Base-by-base conservation (phyloP, 1,140 invertebrate genomes). In the Holotrichia oblita region DNA sequence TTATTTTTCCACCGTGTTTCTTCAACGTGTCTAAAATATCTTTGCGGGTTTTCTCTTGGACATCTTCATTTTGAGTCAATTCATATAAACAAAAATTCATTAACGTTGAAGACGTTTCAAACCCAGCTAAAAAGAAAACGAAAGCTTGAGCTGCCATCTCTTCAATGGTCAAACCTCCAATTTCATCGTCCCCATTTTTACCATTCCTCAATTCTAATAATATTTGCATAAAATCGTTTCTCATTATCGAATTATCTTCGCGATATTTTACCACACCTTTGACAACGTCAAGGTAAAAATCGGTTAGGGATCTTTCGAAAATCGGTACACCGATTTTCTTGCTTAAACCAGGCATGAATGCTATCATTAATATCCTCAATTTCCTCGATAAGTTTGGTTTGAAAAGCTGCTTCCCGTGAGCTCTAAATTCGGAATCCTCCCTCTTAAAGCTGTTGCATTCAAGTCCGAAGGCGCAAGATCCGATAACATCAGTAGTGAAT, bases 101-200 rank as follows among this genome's bases (percentile, higher is more conserved):
- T 0, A 86, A 85, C 7, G 78, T 79, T 2, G 78, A 89, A 0
- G 91, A 91, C 0, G 91, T 92, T 64, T 93, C 91, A 80, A 88
- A 91, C 9, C 90, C 89, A 72, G 89, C 91, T 9, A 91, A 81
- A 69, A 92, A 88, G 83, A 92, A 91, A 0, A 91, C 81, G 42
- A 91, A 86, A 6, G 87, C 86, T 80, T 91, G 90, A 7, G 89
- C 89, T 0, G 87, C 84, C 20, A 91, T 81, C 73, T 87, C 79
- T 61, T 86, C 84, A 12, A 87, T 34, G 4, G 80, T 81, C 40
- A 79, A 69, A 17, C 41, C 14, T 59, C 55, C 44, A 24, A 6
- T 44, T 9, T 1, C n/a, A 72, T 79, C 76, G 9, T 20, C 22
- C 10, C 72, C 76, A 34, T 42, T 59, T 22, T 40, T 22, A 2